A percentile compares a stretch with the other conserved stretches of the same genome.
Evolutionary conservation across 2,113 vertebrate genomes (phyloP).

Genomic region (Colinus virginianus): DNA sequence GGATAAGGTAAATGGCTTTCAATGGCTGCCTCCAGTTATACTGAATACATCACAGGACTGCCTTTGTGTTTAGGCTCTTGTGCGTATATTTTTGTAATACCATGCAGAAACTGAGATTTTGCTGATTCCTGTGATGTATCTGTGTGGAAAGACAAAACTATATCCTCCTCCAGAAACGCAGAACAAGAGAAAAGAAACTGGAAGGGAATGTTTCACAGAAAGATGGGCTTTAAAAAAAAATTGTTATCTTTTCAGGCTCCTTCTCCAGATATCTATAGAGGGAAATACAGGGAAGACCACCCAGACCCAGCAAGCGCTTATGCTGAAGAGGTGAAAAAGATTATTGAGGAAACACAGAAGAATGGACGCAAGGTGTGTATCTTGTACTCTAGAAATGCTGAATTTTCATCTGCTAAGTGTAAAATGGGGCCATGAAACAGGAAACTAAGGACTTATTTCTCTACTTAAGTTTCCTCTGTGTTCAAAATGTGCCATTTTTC

Average conservation of each 20-base stretch:
- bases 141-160: background rate
- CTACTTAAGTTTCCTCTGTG: background rate
- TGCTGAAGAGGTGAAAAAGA: conserved; percentile 89
- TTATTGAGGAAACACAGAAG: conserved; percentile 82
- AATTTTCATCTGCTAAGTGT: background rate
- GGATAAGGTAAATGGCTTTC: background rate
- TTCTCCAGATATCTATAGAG: conserved; percentile 93
- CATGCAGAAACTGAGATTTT: background rate
- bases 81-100: background rate
- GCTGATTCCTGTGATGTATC: background rate
- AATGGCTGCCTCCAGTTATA: fast-evolving
- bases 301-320: conserved; percentile 89
- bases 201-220: background rate
- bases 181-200: background rate
- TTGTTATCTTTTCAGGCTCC: conserved; percentile 83
- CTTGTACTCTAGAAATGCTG: background rate
- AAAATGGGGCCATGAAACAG: background rate
- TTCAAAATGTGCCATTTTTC: background rate
- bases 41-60: background rate
- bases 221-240: background rate
- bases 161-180: background rate
- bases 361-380: conserved; percentile 87
- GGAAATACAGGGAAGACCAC: conserved; percentile 90
- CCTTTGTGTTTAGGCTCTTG: background rate
- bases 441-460: background rate